Evolutionary conservation across 2,888 invertebrate species (phyloP), one percentile per base, ranked within the genome.

Genomic region (Agrotis puta): DNA sequence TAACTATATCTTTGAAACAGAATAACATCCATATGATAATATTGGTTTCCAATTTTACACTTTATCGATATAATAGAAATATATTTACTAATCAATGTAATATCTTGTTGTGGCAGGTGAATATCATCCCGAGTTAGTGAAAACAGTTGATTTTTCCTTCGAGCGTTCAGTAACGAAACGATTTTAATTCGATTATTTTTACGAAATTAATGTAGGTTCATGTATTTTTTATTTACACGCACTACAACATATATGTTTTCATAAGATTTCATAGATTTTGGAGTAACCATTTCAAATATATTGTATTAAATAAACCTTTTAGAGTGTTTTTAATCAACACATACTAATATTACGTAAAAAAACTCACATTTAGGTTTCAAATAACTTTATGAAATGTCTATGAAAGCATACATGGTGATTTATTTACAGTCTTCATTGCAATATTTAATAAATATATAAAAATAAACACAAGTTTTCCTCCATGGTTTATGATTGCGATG

Each of bases 401-500:
- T 83, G 83, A 83, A 87, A 85, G 81, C 84, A 88, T 86, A 86
- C 75, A 81, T 85, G 83, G 79, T 82, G 57, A 79, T 80, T 80
- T 81, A 85, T 85, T 84, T 84, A 86, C 81, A 83, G 82, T 80
- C 72, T 86, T 85, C 67, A 84, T 88, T 90, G 89, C 88, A 90
- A 90, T 91, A 89, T 84, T 75, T 84, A 85, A 85, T 88, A 84
- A 84, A 79, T 75, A 84, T 83, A 85, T 80, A 63, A 78, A 77
- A 86, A 82, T 56, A 85, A 85, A 87, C 83, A 86, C 84, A 86
- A 72, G 77, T 87, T 89, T 88, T 90, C 83, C 87, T 86, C 88
- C 74, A 82, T 82, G 87, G 85, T 89, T 90, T 88, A 88, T 86
- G 85, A 88, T 89, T 88, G 86, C 82, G 84, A 89, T 88, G 83